Conservation (phyloP, 2,888 invertebrate genomes). For the Acanthacorydalis orientalis region DNA sequence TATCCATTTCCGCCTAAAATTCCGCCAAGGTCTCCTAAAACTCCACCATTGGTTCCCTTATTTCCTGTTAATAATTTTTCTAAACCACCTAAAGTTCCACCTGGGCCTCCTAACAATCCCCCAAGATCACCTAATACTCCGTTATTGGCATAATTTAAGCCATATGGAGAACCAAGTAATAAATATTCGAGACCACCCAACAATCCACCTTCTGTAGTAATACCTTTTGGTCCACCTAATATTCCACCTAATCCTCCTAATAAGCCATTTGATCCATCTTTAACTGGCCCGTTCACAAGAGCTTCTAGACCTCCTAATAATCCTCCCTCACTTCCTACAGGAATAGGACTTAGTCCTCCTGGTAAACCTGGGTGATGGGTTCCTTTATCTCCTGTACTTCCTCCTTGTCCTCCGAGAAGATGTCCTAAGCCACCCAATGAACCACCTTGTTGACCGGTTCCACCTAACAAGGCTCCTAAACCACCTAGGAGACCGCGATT, state of each 20-base stretch:
- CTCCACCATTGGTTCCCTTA: not conserved
- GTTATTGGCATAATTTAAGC: slow-evolving; percentile 10
- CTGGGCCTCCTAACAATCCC: slow-evolving; percentile 4
- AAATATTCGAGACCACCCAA: slow-evolving; percentile 4
- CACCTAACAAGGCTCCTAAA: slow-evolving; percentile 3
- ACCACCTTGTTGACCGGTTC: slow-evolving; percentile 1
- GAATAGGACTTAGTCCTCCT: too few species aligned
- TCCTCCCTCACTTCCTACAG: not conserved
- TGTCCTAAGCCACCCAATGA: slow-evolving; percentile 1
- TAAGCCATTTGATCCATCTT: not conserved
- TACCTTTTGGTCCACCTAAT: slow-evolving; percentile 3
- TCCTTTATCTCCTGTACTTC: not conserved
- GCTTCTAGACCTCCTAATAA: slow-evolving; percentile 2
- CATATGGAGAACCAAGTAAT: slow-evolving; percentile 7
- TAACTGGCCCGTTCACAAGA: not conserved
- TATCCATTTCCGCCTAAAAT: not conserved
- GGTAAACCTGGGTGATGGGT: too few species aligned
- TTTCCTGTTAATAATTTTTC: not conserved
- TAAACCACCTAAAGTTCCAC: not conserved
- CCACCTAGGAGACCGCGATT: slow-evolving; percentile 3
- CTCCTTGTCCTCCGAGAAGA: slow-evolving; percentile 6
- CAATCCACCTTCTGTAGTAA: slow-evolving; percentile 1
- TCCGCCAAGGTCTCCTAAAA: not conserved
- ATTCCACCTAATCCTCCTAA: slow-evolving; percentile 4
- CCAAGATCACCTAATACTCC: slow-evolving; percentile 4